phyloP scores from a whole-genome alignment of 2,797 vertebrate genomes.

The Sebastes jordani region DNA sequence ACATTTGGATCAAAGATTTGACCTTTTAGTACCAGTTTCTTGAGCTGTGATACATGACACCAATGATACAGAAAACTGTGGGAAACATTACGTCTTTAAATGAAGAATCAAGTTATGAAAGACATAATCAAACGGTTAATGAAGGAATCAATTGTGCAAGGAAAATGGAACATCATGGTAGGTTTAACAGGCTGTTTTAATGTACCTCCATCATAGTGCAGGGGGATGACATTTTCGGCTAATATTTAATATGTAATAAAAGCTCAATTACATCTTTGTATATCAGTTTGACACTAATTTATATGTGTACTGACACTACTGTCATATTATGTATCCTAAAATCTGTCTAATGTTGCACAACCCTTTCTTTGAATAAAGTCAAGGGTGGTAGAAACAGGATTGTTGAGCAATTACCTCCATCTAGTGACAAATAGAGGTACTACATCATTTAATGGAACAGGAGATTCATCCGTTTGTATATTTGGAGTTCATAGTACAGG shows the following conservation, averaged over 20 bases:
- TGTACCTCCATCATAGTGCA: neutral
- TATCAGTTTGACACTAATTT: neutral
- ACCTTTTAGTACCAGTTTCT: neutral
- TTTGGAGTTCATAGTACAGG: neutral
- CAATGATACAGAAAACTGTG: neutral
- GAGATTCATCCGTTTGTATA: neutral
- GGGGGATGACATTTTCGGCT: neutral
- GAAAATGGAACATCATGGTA: neutral
- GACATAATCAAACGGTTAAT: neutral
- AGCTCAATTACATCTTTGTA: neutral
- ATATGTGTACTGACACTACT: neutral
- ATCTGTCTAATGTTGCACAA: neutral
- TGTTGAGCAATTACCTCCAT: constrained; percentile 30
- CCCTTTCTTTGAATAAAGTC: neutral
- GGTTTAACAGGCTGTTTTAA: neutral
- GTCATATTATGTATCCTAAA: neutral
- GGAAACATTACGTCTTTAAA: neutral
- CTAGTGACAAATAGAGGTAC: constrained; percentile 51
- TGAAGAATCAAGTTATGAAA: neutral
- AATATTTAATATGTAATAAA: neutral
- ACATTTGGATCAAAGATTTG: neutral
- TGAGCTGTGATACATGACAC: neutral
- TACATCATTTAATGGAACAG: neutral
- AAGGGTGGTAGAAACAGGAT: neutral
- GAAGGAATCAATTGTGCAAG: neutral